A percentile compares a stretch with the other conserved stretches of the same genome.
These are phyloP conservation scores for Origma solitaria DNA, from an alignment of 2,113 vertebrate species.

Conservation along the genomic window DNA sequence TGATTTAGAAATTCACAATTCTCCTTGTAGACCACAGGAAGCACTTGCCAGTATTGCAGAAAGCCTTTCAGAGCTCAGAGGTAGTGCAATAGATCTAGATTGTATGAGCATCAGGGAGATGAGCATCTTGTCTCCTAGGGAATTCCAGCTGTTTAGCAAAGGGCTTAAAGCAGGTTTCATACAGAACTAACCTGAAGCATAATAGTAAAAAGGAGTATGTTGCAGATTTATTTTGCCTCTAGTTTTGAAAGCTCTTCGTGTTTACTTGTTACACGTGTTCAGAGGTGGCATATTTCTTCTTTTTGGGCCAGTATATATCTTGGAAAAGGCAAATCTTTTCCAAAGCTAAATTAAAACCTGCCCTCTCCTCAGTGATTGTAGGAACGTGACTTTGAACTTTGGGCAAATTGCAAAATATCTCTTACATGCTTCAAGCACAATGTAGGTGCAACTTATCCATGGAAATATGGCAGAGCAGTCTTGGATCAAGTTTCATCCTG, in stretches of 20 bases:
- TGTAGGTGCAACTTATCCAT: rapidly evolving
- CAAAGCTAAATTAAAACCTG: neutral
- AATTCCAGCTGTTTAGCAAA: neutral
- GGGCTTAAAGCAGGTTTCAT: neutral
- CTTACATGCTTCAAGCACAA: neutral
- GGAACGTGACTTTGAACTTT: neutral
- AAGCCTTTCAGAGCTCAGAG: neutral
- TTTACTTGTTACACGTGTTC: neutral
- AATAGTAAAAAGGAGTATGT: neutral
- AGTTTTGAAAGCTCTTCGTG: neutral
- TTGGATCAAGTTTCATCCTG: neutral
- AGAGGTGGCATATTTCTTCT: neutral
- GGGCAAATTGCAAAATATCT: neutral
- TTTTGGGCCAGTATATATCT: neutral
- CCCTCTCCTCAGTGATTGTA: neutral
- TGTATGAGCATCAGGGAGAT: neutral
- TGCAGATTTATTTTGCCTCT: neutral
- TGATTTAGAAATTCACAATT: neutral
- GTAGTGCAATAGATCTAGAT: neutral
- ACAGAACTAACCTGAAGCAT: neutral
- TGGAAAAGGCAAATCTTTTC: neutral
- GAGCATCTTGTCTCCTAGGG: neutral
- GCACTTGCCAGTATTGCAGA: neutral
- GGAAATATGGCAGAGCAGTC: neutral
- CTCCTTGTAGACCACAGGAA: neutral